Conservation (phyloP, 2,113 vertebrate species). For the Petroica traversi region DNA sequence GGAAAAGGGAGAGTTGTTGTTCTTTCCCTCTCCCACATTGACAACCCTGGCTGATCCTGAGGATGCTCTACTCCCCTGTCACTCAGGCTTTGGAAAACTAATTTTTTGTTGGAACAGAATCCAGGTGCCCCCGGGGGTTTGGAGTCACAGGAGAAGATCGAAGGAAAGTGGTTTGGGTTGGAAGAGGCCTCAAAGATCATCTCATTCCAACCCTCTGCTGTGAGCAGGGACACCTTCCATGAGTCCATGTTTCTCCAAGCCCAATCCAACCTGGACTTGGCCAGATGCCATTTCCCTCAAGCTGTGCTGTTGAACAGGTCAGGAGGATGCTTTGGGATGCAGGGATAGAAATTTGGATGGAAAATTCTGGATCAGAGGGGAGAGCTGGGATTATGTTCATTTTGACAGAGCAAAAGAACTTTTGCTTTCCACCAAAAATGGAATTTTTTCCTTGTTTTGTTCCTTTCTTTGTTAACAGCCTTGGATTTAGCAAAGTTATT, state of each 20-base stretch:
- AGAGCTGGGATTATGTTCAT: neutral
- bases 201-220: neutral
- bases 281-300: fast-evolving
- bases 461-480: neutral
- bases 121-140: fast-evolving
- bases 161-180: neutral
- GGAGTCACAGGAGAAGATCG: neutral
- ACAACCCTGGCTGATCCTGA: slow-evolving; percentile 32
- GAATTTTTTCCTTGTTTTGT: neutral
- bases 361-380: neutral
- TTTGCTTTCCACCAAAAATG: neutral
- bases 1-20: neutral
- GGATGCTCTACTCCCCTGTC: neutral
- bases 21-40: neutral
- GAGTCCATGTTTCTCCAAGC: neutral
- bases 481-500: neutral
- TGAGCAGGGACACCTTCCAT: neutral
- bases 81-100: neutral
- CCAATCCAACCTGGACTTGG: neutral
- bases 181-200: neutral
- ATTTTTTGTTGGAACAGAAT: neutral
- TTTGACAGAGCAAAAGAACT: neutral
- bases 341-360: neutral
- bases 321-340: neutral
- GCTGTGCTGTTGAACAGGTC: neutral